Base-by-base conservation (phyloP, 2,888 invertebrate species). In the Xylophagus ater region DNA sequence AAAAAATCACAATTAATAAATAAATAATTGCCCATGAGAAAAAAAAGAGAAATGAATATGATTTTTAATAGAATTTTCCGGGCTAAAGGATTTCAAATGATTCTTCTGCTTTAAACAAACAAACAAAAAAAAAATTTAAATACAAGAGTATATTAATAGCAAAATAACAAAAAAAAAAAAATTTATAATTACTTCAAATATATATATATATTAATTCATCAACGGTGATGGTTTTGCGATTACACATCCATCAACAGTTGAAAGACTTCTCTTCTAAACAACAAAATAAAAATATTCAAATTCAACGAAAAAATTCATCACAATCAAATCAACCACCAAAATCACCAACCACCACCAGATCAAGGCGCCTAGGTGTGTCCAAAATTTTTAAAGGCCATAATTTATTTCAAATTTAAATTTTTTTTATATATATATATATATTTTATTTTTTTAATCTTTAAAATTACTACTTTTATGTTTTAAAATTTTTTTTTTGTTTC, bases 321-420 rank as follows among this genome's bases (percentile, higher is more conserved):
- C 25, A 24, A n/a, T n/a, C n/a, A n/a, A 34, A 24, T 12, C 31
- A 31, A 31, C 33, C 33, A 37, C n/a, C n/a, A n/a, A n/a, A n/a
- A 18, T 18, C 32, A 40, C 34, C 40, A 40, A 12, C 26, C n/a
- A n/a, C n/a, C n/a, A n/a, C n/a, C n/a, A 34, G 35, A 36, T 24
- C 37, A 43, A 41, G 42, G 43, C 47, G 43, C 45, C 45, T 47
- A 47, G 47, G 47, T 47, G 43, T 47, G 47, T 47, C 47, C 43
- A 34, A 25, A 20, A 30, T 32, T 37, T 34, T 41, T 39, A 30
- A 20, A 40, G 40, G 40, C 40, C 40, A 25, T 28, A 34, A 19
- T 25, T 12, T 30, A 14, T 30, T 13, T 13, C 10, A 19, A 18
- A 37, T 31, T 42, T 21, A 21, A 38, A 36, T 42, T 42, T 19